These are phyloP conservation scores for Atrina japonica DNA, from an alignment of 2,888 invertebrate genomes.

Conservation along the genomic window DNA sequence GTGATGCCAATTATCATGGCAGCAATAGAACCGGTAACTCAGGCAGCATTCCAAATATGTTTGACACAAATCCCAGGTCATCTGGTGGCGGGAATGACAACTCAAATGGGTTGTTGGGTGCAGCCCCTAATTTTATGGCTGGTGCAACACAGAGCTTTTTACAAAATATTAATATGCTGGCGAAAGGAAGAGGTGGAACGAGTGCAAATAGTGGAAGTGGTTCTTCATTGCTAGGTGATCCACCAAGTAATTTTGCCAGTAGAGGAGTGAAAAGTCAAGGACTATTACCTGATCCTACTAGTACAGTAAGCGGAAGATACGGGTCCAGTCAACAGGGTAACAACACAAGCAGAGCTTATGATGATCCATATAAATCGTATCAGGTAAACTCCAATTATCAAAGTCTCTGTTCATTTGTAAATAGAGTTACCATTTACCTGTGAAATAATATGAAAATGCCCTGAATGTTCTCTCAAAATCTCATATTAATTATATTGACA, in stretches of 20 bases:
- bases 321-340: no score
- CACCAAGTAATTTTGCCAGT: constrained; percentile 11
- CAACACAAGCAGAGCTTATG: no score
- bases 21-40: background rate
- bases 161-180: constrained; percentile 19
- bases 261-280: no score
- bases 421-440: no score
- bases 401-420: no score
- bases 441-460: no score
- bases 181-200: background rate
- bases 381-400: no score
- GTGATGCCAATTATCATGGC: background rate
- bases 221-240: constrained; percentile 25
- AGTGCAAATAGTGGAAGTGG: background rate
- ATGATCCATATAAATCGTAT: no score
- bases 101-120: constrained; percentile 17
- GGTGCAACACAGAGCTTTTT: constrained; percentile 13
- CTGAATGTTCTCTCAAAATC: no score
- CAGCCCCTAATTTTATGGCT: constrained; percentile 2
- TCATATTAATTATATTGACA: no score
- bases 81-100: background rate
- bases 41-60: background rate
- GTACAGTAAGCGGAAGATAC: no score
- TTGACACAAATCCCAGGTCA: background rate
- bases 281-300: no score